Evolutionary conservation across 2,888 invertebrate genomes (phyloP), one percentile per base, ranked within the genome.

Genomic region (Cephus rjabovi): DNA sequence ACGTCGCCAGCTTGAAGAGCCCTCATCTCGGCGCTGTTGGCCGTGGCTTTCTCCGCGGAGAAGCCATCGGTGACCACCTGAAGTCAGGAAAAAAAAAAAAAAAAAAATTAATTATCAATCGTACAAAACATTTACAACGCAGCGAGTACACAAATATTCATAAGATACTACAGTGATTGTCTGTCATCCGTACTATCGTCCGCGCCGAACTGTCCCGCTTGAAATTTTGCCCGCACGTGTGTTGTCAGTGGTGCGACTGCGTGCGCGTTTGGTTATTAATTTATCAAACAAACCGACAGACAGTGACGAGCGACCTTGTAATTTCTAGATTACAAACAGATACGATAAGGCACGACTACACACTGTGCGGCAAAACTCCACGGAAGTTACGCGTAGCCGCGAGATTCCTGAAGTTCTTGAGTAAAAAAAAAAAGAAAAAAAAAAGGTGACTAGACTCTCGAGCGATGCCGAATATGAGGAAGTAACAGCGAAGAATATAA

Each of bases 1-100:
- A 97, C 92, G 88, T 97, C 97, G 69, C 96, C 97, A 35, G 97
- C 94, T 90, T 97, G 96, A 81, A 97, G 91, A 78, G 96, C 93
- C 90, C 95, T 95, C 92, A 94, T 93, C 91, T 95, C 95, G 11
- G 95, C 95, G 76, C 94, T 94, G 89, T 95, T 95, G 70, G 95
- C 96, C 35, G 95, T 95, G 90, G 92, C 95, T 92, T 96, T 95
- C 90, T 96, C 95, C 40, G 96, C 96, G 91, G 96, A 96, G 92
- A 95, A 96, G 83, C 96, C 96, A 88, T 97, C 97, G 79, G 96
- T 95, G 33, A 96, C 94, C 68, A 96, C 96, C 93, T 93, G 83
- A 34, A 88, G 87, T 33, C 4, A 71, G 9, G 23, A 23, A 56
- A 33, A 33, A 23, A 15, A 56, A 56, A 33, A 56, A 33, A 12